Evolutionary conservation across 2,797 vertebrate species (phyloP), one percentile per base, ranked within the genome.

Genomic region (Brotula barbata): DNA sequence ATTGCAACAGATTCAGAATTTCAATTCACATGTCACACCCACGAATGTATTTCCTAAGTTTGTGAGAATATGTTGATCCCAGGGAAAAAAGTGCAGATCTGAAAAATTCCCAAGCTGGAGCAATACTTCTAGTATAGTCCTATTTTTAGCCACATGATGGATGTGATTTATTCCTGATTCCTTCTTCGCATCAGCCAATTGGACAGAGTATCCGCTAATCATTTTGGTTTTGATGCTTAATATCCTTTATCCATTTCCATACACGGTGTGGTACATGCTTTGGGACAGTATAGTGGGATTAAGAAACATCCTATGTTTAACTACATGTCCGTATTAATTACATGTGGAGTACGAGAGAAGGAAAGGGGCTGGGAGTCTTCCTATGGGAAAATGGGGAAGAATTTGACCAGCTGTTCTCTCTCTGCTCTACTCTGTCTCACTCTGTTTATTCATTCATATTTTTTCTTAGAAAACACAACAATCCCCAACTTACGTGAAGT

Each of bases 401-500:
- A 86, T 87, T 80, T 85, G 41, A 79, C 73, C 86, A 86, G 85
- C 85, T 89, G 79, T 68, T 84, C 42, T 55, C 80, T 64, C 76
- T 71, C 61, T 71, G 52, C 50, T 48, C 39, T 54, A 41, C 50
- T 76, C 60, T 67, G 63, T 84, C 71, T 81, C 60, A 64, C 58
- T 64, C 85, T 88, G 81, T 87, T 89, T 87, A 81, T 88, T 85
- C 80, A 53, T 84, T 75, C 58, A 17, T 75, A 61, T 82, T 88
- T 83, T n/a, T 83, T 89, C 71, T 87, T 81, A 99, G 97, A 87
- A 66, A 83, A 91, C 84, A 97, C 93, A 74, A 96, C 95, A 40
- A 90, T 99, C 86, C 93, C 95, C 68, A 92, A 96, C 28, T 81
- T 98, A 15, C 84, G 83, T 15, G 96, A 99, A 93, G 91, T 97